Evolutionary conservation across 2,888 invertebrate genomes (phyloP).

Genomic region (Apotomis capreana): DNA sequence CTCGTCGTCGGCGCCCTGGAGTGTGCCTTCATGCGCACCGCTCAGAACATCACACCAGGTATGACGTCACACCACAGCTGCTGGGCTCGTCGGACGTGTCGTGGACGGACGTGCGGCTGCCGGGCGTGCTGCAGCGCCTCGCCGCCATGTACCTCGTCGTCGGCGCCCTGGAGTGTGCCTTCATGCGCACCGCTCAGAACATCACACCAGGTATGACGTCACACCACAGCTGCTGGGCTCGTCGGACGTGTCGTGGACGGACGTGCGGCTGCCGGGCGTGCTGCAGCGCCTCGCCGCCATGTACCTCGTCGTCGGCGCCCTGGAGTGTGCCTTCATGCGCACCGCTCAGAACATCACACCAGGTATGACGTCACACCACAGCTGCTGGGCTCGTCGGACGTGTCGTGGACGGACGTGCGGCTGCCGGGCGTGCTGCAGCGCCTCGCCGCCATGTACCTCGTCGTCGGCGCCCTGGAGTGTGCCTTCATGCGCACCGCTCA

Average conservation of each 20-base stretch:
- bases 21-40: conserved; percentile 76
- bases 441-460: conserved; percentile 83
- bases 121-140: conserved; percentile 93
- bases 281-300: conserved; percentile 56
- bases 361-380: conserved; percentile 46
- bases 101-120: conserved; percentile 85
- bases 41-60: conserved; percentile 64
- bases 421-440: conserved; percentile 24
- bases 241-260: conserved; percentile 14
- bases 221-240: conserved; percentile 50
- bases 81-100: conserved; percentile 74
- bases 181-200: conserved; percentile 73
- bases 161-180: conserved; percentile 85
- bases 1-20: conserved; percentile 88
- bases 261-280: conserved; percentile 46
- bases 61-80: conserved; percentile 51
- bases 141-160: conserved; percentile 90
- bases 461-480: conserved; percentile 87
- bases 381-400: too few relatives aligned
- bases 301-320: conserved; percentile 88
- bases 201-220: conserved; percentile 53
- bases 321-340: conserved; percentile 83
- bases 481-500: conserved; percentile 75
- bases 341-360: conserved; percentile 67
- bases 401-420: conserved; percentile 45